Evolutionary conservation across 2,797 vertebrate species (phyloP), one percentile per base, ranked within the genome.

Genomic region (Salmo trutta): DNA sequence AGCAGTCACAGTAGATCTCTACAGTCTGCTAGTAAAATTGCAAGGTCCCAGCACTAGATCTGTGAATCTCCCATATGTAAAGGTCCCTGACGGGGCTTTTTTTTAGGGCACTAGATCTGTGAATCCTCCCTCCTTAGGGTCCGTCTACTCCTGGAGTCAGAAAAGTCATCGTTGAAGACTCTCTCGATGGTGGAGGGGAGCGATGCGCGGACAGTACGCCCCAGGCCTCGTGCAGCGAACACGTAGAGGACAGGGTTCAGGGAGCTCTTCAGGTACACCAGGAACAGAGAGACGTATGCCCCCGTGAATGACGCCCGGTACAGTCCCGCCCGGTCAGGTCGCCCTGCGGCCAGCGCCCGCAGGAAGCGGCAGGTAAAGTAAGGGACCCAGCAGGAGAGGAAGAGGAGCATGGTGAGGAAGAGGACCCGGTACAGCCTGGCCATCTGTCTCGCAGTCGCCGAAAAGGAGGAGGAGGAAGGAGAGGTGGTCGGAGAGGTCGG

Each of bases 341-440:
- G 0, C 0, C 0, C 3, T 0, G 2, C 0, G 0, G 81, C 7
- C 71, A 95, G 71, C 4, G 88, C 81, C 8, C 8, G 56, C 62
- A 95, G 8, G 79, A 95, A 94, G 24, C 95, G 92, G 77, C 90
- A 95, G 51, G 89, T 85, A 75, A 95, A 94, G 76, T 94, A 95
- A 1, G 95, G 95, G 67, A 95, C 94, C 95, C 95, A 95, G 78
- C 93, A 95, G 66, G 92, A 93, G 77, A 95, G 91, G 76, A 94
- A 95, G 79, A 95, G 83, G 36, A 95, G 89, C 93, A 95, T 95
- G 79, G 95, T 93, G 76, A 91, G 31, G 56, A 94, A 93, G 52
- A 95, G 88, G 24, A 95, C 87, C 0, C 93, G 91, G 83, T 95
- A 95, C 83, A 95, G 91, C 31, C 91, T 91, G 51, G 0, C 76